These are phyloP conservation scores for Rutilus rutilus DNA, from an alignment of 2,113 vertebrate genomes.

Conservation along the genomic window DNA sequence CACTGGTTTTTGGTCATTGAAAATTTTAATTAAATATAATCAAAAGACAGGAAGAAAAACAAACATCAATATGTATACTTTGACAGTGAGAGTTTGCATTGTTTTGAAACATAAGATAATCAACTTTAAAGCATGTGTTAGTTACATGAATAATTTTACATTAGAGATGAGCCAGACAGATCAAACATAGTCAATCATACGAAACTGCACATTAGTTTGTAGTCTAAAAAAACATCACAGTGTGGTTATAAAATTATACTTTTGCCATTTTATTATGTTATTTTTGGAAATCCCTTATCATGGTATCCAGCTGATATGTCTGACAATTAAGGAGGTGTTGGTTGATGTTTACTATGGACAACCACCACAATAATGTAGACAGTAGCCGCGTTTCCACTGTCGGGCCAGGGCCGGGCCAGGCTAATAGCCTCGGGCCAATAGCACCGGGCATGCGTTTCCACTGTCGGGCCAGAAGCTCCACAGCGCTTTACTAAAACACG, in stretches of 20 bases:
- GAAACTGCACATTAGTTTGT: no score
- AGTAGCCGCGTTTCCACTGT: no score
- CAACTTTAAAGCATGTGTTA: background rate
- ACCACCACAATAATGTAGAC: background rate
- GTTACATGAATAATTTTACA: background rate
- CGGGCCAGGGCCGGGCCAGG: no score
- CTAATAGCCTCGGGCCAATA: no score
- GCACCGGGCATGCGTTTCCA: no score
- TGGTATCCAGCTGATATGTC: background rate
- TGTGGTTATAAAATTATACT: no score
- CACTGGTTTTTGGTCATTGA: no score
- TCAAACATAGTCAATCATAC: no score
- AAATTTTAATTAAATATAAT: background rate
- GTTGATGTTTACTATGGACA: background rate
- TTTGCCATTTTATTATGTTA: background rate
- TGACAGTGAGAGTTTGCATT: background rate
- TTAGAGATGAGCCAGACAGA: background rate
- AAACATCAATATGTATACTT: background rate
- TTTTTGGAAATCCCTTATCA: background rate
- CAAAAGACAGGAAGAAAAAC: background rate
- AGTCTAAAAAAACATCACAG: no score
- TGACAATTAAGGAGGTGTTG: background rate
- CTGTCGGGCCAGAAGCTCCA: no score
- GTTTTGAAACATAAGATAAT: background rate
- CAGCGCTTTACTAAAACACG: no score